Evolutionary conservation across 2,113 vertebrate genomes (phyloP), one percentile per base, ranked within the genome.

Genomic region (Bujurquina vittata): DNA sequence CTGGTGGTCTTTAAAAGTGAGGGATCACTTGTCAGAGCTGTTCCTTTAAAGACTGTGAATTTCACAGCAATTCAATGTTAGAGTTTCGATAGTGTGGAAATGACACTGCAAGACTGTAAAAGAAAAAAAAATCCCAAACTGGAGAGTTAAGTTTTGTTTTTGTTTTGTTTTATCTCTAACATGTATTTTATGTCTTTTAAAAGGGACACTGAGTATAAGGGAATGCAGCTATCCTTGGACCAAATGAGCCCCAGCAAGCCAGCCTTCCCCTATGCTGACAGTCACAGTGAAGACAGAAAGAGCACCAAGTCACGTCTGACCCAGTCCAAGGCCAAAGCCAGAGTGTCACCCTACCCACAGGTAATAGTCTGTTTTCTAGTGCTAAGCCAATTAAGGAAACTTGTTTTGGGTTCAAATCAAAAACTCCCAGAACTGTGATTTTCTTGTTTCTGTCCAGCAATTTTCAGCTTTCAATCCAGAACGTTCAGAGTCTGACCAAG

Each of bases 121-220:
- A 46, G 20, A 75, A 37, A 37, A 18, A 18, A n/a, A 31, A 22
- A 40, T 18, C 17, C 20, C 3, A 59, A 29, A 40, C 7, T 75
- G 56, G 22, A 76, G 31, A 17, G 43, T 46, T 31, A 56, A 43
- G 33, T 26, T 17, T 40, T 52, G 26, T 29, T 58, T 43, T 62
- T 56, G 26, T 26, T 26, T 26, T 26, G 26, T 26, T 26, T 26
- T 26, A 75, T 85, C 11, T 46, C 54, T 79, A 62, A 86, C 40
- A 83, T 84, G 14, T 67, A 61, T 84, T 67, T 77, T 76, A 22
- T 92, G 37, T 88, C 26, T 79, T 12, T 80, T 54, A 75, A 89
- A 91, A 99, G 98, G 94, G 98, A 99, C 86, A 99, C 98, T 0
- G 98, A 99, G 90, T 99, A 99, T 84, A 99, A 99, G 94, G 98